These are phyloP conservation scores for Limnephilus marmoratus DNA, from an alignment of 2,888 invertebrate species.

Conservation along the genomic window DNA sequence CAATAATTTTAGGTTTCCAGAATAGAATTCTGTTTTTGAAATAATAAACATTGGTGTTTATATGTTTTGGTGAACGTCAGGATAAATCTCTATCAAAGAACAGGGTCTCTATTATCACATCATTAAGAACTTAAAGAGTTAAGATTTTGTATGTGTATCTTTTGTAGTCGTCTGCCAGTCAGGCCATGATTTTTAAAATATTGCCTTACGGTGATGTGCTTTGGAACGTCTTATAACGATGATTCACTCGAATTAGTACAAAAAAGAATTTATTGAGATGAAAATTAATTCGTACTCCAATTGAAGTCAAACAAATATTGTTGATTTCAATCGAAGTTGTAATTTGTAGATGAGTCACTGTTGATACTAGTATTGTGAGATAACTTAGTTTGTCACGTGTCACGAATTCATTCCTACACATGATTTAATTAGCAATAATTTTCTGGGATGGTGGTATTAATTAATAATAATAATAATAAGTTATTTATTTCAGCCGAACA, in stretches of 20 bases:
- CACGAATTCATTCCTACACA: background rate
- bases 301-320: background rate
- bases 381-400: no score
- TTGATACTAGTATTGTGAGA: background rate
- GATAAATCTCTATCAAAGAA: background rate
- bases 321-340: no score
- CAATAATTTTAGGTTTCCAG: background rate
- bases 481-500: no score
- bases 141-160: background rate
- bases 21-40: background rate
- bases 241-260: background rate
- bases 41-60: background rate
- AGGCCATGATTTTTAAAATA: background rate
- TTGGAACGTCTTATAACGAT: background rate
- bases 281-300: background rate
- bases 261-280: background rate
- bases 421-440: background rate
- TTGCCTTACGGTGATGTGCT: background rate
- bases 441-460: no score
- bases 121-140: background rate
- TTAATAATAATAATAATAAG: no score
- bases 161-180: no score
- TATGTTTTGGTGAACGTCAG: background rate
- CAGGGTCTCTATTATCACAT: background rate
- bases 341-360: background rate